These are phyloP conservation scores for Zootermopsis nevadensis DNA, from an alignment of 2,888 invertebrate species.

Conservation along the genomic window DNA sequence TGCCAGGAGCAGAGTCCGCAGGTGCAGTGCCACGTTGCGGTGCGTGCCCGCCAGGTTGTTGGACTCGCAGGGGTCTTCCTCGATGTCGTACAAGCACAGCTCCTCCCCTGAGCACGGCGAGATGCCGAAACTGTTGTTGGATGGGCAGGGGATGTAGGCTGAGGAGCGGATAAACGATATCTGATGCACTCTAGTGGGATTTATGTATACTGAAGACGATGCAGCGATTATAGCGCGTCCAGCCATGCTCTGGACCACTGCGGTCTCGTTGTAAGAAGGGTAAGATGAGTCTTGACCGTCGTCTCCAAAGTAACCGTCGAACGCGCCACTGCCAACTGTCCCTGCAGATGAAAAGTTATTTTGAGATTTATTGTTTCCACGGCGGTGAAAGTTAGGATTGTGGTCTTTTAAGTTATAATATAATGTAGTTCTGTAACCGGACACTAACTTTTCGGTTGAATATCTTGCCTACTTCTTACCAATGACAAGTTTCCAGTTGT, in stretches of 20 bases:
- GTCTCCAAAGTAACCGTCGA: slow-evolving; percentile 64
- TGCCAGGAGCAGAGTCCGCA: slow-evolving; percentile 65
- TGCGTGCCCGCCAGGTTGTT: slow-evolving; percentile 69
- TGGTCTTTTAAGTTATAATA: too few species aligned
- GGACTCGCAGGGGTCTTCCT: slow-evolving; percentile 82
- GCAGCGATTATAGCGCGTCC: slow-evolving; percentile 58
- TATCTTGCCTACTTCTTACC: slow-evolving; percentile 59
- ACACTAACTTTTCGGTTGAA: neutral
- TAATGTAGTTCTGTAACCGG: too few species aligned
- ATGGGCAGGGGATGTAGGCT: slow-evolving; percentile 47
- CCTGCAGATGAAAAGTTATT: neutral
- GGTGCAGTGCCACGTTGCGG: slow-evolving; percentile 65
- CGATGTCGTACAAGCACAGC: slow-evolving; percentile 81
- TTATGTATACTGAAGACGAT: slow-evolving; percentile 27
- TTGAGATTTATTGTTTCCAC: neutral
- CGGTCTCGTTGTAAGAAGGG: slow-evolving; percentile 62
- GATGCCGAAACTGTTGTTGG: slow-evolving; percentile 45
- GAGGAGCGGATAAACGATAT: slow-evolving; percentile 46
- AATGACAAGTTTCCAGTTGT: slow-evolving; percentile 67
- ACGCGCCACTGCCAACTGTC: neutral
- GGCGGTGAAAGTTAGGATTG: too few species aligned
- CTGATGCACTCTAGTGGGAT: slow-evolving; percentile 29
- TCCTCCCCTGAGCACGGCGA: slow-evolving; percentile 54
- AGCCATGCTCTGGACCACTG: slow-evolving; percentile 62
- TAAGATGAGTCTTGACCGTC: slow-evolving; percentile 60